phyloP scores from a whole-genome alignment of 2,888 invertebrate genomes.

The Thelaira solivaga region DNA sequence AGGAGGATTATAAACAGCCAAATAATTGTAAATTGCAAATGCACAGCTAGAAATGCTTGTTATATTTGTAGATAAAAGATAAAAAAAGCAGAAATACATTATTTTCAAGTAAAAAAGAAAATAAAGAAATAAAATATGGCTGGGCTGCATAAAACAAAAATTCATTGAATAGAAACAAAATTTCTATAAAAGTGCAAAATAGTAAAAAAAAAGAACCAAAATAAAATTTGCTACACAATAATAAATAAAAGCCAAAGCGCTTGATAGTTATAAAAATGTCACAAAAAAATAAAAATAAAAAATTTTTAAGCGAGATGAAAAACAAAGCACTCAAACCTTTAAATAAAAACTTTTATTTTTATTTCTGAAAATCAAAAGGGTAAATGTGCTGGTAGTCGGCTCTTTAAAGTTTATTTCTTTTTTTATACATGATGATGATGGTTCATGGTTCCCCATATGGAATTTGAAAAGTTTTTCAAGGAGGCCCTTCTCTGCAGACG shows the following conservation, averaged over 20 bases:
- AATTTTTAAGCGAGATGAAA: no score
- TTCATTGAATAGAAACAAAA: background rate
- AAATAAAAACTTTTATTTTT: background rate
- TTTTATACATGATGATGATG: no score
- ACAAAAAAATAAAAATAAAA: constrained; percentile 9
- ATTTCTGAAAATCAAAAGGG: constrained; percentile 3
- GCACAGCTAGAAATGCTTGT: background rate
- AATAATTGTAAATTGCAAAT: constrained; percentile 30
- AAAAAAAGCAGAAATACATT: background rate
- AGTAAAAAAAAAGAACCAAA: constrained; percentile 19
- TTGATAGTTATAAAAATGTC: constrained; percentile 51
- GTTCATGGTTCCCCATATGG: no score
- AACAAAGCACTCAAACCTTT: constrained; percentile 6
- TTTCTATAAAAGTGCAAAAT: background rate
- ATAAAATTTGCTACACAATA: no score
- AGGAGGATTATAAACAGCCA: constrained; percentile 50
- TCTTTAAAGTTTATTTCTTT: no score
- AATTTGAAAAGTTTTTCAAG: no score
- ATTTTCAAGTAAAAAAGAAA: constrained; percentile 4
- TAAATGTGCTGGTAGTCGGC: no score
- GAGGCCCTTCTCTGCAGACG: no score
- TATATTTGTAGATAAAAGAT: background rate
- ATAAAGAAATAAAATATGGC: background rate
- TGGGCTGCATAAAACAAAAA: background rate
- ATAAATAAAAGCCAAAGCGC: constrained; percentile 35